Base-by-base conservation (phyloP, 2,888 invertebrate species). In the Antheraea yamamai region DNA sequence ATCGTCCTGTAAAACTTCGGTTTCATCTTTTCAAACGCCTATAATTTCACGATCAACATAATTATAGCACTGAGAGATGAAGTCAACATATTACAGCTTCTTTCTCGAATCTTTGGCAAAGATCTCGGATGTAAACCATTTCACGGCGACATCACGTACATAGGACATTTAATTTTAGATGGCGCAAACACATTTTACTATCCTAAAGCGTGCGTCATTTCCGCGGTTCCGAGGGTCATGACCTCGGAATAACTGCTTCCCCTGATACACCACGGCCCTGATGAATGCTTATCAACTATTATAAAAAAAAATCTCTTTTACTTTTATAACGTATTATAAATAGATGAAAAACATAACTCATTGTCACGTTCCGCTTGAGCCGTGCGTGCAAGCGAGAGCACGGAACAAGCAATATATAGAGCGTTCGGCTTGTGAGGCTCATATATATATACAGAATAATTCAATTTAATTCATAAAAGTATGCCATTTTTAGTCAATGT, bases 141-240 rank as follows among this genome's bases (percentile, higher is more conserved):
- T 73, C 61, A 61, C 74, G 61, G 58, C 61, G 72, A 75, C 74
- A 75, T 75, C 39, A 71, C 70, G 55, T 70, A 39, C 39, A 26
- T 58, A 71, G 74, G 55, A 74, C 39, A 71, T 75, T 75, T 75
- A 75, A 72, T 75, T 75, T 61, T 75, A 75, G 74, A 70, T 70
- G 70, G 76, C 76, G 75, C 73, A 79, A 77, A 79, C 76, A 76
- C 73, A 76, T 75, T 76, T 78, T 75, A 73, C 75, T 77, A 76
- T 78, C 79, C n/a, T 77, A 70, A 66, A 14, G 71, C 75, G 79
- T 78, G 75, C 81, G 78, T 79, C 78, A 81, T 73, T 81, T 81
- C 81, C 80, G 75, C n/a, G 51, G 30, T 77, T 66, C 8, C 20
- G 78, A 79, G 76, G 79, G 79, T 78, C 77, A n/a, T 23, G 76